Base-by-base conservation (phyloP, 2,113 vertebrate genomes). In the Aptenodytes forsteri region DNA sequence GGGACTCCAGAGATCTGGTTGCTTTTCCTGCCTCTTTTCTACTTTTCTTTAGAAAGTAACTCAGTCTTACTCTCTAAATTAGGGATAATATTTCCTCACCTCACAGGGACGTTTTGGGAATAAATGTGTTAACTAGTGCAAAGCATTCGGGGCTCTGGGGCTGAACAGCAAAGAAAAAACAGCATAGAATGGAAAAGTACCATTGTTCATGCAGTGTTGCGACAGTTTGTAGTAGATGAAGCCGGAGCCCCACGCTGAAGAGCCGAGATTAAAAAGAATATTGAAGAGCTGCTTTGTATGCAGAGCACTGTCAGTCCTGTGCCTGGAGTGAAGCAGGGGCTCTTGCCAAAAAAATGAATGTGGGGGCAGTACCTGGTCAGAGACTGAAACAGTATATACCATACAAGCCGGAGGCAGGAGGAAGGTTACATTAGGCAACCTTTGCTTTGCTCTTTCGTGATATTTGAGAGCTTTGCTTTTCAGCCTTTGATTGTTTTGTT, bases 261-360 rank as follows among this genome's bases (percentile, higher is more conserved):
- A 90, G 66, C 38, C 0, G 8, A 94, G 84, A 95, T 95, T 81
- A 96, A 94, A 95, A 97, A 87, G 95, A 95, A 94, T 97, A 97
- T 79, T 94, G 94, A 96, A 91, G 73, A 95, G 87, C 83, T 96
- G 87, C 87, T 96, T 95, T 96, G 92, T 94, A 72, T 96, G 91
- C 94, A 87, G 80, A 79, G 86, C 93, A 62, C 65, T 91, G 87
- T 71, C 26, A 1, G 75, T 62, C 69, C 72, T 82, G 61, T 80
- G 87, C 72, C 89, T 89, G 94, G 69, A 93, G 86, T 82, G 89
- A 92, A 89, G 91, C 89, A 40, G 40, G 49, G 34, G 59, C 76
- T 91, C 61, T 83, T 96, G 94, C 86, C 94, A 90, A 96, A 93
- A 95, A 90, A 89, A 67, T 61, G 49, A 61, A 38, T 85, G 90